phyloP scores from a whole-genome alignment of 2,113 vertebrate genomes.

The Ailurus styani region DNA sequence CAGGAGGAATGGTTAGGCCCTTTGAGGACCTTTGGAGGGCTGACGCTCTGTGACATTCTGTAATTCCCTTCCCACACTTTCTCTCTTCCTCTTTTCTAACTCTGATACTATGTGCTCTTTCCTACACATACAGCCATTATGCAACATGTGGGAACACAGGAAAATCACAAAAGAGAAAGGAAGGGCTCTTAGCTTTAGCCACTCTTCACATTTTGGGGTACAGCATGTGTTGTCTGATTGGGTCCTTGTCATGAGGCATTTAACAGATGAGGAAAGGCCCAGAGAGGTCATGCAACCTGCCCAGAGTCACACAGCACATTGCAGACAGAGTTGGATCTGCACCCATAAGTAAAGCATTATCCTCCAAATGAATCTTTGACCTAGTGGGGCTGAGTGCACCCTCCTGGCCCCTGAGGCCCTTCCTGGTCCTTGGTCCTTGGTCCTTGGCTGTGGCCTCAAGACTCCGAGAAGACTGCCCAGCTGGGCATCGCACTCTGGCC shows the following conservation, averaged over 20 bases:
- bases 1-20: not conserved
- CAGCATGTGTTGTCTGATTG: rapidly evolving
- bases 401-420: not conserved
- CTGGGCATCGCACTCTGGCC: not conserved
- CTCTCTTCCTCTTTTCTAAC: not conserved
- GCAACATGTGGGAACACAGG: not conserved
- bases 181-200: not conserved
- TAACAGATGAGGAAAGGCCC: not conserved
- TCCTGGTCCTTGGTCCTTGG: not conserved
- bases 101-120: not conserved
- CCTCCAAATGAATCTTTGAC: not conserved
- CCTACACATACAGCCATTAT: not conserved
- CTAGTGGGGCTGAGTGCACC: not conserved
- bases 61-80: not conserved
- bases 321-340: not conserved
- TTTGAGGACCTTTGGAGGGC: not conserved
- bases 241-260: not conserved
- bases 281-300: not conserved
- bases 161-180: not conserved
- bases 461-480: not conserved
- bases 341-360: not conserved
- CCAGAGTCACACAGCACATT: not conserved
- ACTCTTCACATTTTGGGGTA: not conserved
- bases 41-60: not conserved
- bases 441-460: not conserved